A percentile compares a stretch with the other conserved stretches of the same genome.
phyloP scores from a whole-genome alignment of 2,797 vertebrate genomes.

The Glyptemys insculpta region DNA sequence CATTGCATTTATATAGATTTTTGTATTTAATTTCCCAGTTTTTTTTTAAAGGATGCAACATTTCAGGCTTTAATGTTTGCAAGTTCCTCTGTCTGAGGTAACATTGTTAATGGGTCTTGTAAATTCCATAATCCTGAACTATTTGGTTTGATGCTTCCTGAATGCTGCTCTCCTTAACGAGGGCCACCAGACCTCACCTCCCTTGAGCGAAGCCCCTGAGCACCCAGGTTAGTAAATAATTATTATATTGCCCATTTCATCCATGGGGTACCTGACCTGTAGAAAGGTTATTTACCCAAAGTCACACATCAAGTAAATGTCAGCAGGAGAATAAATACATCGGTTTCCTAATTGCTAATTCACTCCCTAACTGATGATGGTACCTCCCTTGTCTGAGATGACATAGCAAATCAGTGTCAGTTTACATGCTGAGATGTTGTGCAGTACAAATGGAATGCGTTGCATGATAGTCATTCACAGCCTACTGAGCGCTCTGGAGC shows the following conservation, averaged over 20 bases:
- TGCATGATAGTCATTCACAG: neutral
- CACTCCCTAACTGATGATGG: slow-evolving; percentile 12
- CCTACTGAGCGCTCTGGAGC: neutral
- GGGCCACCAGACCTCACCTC: neutral
- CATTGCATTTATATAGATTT: neutral
- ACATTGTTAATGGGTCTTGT: neutral
- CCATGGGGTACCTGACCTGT: neutral
- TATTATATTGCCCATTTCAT: slow-evolving; percentile 28
- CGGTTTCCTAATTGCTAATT: slow-evolving; percentile 26
- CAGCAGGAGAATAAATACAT: slow-evolving; percentile 40
- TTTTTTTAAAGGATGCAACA: neutral
- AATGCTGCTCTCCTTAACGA: neutral
- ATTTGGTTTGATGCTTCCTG: neutral
- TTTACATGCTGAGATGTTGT: neutral
- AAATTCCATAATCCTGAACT: neutral
- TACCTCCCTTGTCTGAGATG: neutral
- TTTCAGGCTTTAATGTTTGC: neutral
- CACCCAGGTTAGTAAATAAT: slow-evolving; percentile 22
- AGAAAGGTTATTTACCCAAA: slow-evolving; percentile 45
- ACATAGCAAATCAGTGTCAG: neutral
- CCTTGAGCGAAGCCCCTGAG: neutral
- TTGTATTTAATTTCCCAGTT: neutral
- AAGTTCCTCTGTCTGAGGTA: neutral
- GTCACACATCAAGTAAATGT: slow-evolving; percentile 11
- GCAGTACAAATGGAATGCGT: rapidly evolving